phyloP scores from a whole-genome alignment of 2,797 vertebrate species.

The Danio jaintianensis region DNA sequence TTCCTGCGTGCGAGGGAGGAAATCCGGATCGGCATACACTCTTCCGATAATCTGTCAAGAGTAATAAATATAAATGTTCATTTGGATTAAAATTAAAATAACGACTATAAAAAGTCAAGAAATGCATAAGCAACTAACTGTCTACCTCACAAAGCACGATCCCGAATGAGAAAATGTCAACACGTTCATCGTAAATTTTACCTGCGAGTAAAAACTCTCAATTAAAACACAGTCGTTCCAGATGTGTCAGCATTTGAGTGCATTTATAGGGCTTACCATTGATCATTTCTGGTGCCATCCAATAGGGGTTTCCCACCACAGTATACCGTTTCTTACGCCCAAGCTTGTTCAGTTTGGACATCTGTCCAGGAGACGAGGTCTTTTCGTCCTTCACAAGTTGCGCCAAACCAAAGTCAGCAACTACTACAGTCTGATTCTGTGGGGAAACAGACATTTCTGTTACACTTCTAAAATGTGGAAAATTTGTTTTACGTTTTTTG shows the following conservation, averaged over 20 bases:
- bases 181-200: slow-evolving; percentile 93
- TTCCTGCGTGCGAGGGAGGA: slow-evolving; percentile 91
- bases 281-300: slow-evolving; percentile 99
- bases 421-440: slow-evolving; percentile 93
- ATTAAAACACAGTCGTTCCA: neutral
- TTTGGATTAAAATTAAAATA: neutral
- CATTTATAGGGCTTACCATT: slow-evolving; percentile 78
- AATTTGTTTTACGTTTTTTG: neutral
- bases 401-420: slow-evolving; percentile 95
- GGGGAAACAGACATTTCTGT: neutral
- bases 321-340: slow-evolving; percentile 95
- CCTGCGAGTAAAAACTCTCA: slow-evolving; percentile 72
- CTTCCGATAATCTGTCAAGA: slow-evolving; percentile 89
- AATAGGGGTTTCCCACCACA: slow-evolving; percentile 97
- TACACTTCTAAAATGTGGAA: neutral
- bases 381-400: slow-evolving; percentile 89
- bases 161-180: slow-evolving; percentile 97
- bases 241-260: neutral
- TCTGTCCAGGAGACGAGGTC: slow-evolving; percentile 69
- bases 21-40: slow-evolving; percentile 94
- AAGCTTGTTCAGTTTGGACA: slow-evolving; percentile 82
- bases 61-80: neutral
- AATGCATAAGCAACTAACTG: neutral
- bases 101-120: neutral
- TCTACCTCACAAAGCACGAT: slow-evolving; percentile 94